Percentiles rank a stretch among this genome's conserved stretches.
Conservation (phyloP, 2,113 vertebrate species). For the Cyphomyrus plagiostoma region DNA sequence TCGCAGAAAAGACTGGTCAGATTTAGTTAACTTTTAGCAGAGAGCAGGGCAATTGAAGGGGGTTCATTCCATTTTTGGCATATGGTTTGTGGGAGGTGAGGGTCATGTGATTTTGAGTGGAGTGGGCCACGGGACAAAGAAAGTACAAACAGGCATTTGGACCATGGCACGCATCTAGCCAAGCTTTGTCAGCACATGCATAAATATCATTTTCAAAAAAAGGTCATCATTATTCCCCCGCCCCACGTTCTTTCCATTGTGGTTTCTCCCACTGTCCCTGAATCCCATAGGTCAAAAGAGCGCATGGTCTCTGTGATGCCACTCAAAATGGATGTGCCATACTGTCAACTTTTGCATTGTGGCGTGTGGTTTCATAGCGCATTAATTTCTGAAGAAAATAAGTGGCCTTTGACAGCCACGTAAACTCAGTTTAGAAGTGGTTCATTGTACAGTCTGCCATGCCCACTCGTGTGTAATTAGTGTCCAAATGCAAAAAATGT, state of each 20-base stretch:
- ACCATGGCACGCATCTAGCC: background rate
- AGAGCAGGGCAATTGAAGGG: background rate
- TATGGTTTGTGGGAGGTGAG: background rate
- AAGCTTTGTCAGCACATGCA: conserved; percentile 12
- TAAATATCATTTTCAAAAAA: conserved; percentile 13
- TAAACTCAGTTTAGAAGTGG: conserved; percentile 29
- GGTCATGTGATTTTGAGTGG: background rate
- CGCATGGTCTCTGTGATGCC: conserved; percentile 17
- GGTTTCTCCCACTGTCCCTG: conserved; percentile 15
- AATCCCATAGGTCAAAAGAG: conserved; percentile 12
- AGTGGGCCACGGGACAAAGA: conserved; percentile 10
- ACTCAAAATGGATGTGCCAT: background rate
- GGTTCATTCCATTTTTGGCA: background rate
- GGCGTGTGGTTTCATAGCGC: conserved; percentile 35
- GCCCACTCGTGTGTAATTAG: background rate
- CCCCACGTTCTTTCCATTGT: conserved; percentile 17
- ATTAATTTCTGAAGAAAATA: conserved; percentile 36
- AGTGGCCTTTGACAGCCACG: conserved; percentile 27
- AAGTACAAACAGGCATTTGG: background rate
- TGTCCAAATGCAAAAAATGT: background rate
- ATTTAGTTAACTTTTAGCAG: background rate
- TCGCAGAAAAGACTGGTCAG: background rate
- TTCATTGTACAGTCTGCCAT: background rate
- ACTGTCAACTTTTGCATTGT: conserved; percentile 20
- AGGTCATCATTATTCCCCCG: conserved; percentile 14